Evolutionary conservation across 2,888 invertebrate species (phyloP).

Genomic region (Oligia latruncula): DNA sequence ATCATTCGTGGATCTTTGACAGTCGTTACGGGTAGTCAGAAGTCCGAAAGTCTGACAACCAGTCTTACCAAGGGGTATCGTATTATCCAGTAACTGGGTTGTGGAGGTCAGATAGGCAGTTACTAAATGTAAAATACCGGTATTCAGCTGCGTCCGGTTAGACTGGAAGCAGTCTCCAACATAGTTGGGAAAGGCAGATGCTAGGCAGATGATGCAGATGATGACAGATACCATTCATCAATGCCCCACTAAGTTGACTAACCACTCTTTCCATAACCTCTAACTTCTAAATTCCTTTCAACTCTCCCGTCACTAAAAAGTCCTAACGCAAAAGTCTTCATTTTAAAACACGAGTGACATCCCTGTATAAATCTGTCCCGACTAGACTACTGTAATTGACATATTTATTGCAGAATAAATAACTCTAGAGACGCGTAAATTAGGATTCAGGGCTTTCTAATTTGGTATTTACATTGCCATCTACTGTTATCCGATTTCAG

Average conservation of each 20-base stretch:
- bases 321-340: constrained; percentile 49
- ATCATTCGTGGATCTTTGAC: too few species aligned
- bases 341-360: constrained; percentile 63
- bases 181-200: too few species aligned
- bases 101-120: too few species aligned
- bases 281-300: constrained; percentile 41
- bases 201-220: too few species aligned
- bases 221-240: constrained; percentile 5
- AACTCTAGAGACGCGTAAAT: constrained; percentile 78
- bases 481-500: constrained; percentile 71
- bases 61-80: too few species aligned
- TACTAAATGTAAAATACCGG: too few species aligned
- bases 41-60: too few species aligned
- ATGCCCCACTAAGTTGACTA: constrained; percentile 29
- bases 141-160: too few species aligned
- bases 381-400: constrained; percentile 80
- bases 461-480: constrained; percentile 71
- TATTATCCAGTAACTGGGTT: too few species aligned
- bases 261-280: constrained; percentile 8
- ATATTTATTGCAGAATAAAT: constrained; percentile 83
- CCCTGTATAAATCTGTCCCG: constrained; percentile 76
- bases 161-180: too few species aligned
- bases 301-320: constrained; percentile 46
- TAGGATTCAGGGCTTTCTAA: constrained; percentile 78
- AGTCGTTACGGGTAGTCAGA: too few species aligned